Evolutionary conservation across 92 coral and sea anemone genomes (phyloP), one percentile per base, ranked within the genome.

Genomic region (Bergia sp.): DNA sequence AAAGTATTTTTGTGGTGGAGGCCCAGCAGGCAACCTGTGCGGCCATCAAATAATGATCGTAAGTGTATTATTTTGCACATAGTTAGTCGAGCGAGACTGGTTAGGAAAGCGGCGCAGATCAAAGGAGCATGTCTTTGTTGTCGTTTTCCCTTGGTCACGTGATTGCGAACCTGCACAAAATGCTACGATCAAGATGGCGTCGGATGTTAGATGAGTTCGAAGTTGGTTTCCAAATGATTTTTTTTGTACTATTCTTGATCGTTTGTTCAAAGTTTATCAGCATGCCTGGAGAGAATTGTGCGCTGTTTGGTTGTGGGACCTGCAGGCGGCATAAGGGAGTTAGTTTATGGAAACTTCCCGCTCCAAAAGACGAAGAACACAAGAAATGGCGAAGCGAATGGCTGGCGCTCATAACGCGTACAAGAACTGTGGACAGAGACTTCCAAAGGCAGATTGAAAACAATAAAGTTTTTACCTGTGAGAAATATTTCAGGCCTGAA

Each of bases 401-500:
- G 82, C 20, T 78, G 64, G 82, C 82, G 39, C 81, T 77, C 64
- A 47, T 47, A 47, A 88, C 87, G 16, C 61, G 87, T 67, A 81
- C 76, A 72, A 44, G 91, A 8, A 77, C 75, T 16, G 79, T 88
- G 49, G 75, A 88, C 87, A 41, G 8, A 43, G 91, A 88, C 79
- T 88, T 88, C 75, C 40, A 82, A 88, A n/a, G 82, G 71, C 82
- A 88, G 45, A 88, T 88, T 29, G 50, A 73, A 64, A 79, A 7
- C 16, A 8, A 69, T 18, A 88, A 1, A 67, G 53, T 88, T 45
- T 80, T 71, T 69, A 37, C 85, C 39, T 81, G 87, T 50, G 73
- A 81, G 45, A 88, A 88, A 55, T 81, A 81, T 88, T 88, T 88
- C 75, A 85, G 83, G 67, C 86, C 75, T 39, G 84, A 79, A 76